Evolutionary conservation across 2,888 invertebrate genomes (phyloP), one percentile per base, ranked within the genome.

Genomic region (Pyrocoelia pectoralis): DNA sequence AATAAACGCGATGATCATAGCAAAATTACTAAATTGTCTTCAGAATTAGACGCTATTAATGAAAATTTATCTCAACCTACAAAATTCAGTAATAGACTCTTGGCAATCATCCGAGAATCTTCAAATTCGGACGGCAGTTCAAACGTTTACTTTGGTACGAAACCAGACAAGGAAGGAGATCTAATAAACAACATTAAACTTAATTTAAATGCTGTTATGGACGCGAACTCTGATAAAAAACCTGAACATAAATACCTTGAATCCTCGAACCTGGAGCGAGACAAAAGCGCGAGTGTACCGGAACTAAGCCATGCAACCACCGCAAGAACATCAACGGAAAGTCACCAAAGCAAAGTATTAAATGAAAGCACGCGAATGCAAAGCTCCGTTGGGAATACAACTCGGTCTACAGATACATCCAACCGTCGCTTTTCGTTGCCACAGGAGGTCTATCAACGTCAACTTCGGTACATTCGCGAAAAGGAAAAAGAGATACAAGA

Each of bases 401-500:
- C 52, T 53, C 52, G 62, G 48, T 62, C 52, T 40, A 28, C 49
- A 40, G 49, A 54, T 43, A 63, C 65, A 41, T 67, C 68, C 48
- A 51, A 71, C 18, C 76, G 85, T 53, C 81, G 87, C 52, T 84
- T 85, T 5, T 90, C 89, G 12, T 77, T 90, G 51, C 89, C 90
- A 0, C 85, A 87, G 72, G 89, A 89, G 73, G 77, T 89, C 74
- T 86, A 85, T 79, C 85, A 87, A 60, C 83, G 84, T 70, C 88
- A 88, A 81, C 84, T 89, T 80, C 85, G 88, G 73, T 87, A 88
- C 69, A 88, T 90, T 28, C 79, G 85, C 28, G 85, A 84, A 77
- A 89, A 89, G 79, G 90, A 90, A 80, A 85, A 86, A 71, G 87
- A 89, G 76, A 84, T 90, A 4, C 87, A 87, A 80, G 81, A 84